Percentiles rank a stretch among this genome's conserved stretches.
phyloP scores from a whole-genome alignment of 2,888 invertebrate species.

The Drosophila neonasuta region DNA sequence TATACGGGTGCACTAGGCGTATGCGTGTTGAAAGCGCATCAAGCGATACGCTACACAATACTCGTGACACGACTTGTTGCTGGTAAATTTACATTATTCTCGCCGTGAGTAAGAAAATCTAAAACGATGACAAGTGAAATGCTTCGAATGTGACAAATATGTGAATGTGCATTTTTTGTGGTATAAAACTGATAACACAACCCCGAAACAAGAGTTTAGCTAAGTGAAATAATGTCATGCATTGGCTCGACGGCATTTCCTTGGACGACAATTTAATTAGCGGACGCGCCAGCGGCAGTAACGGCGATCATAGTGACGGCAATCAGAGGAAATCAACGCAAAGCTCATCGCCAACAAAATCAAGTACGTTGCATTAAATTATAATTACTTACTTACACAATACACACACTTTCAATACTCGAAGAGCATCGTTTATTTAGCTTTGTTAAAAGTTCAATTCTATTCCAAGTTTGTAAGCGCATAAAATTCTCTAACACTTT shows the following conservation, averaged over 20 bases:
- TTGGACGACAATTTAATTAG: conserved; percentile 81
- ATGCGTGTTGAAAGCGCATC: conserved; percentile 56
- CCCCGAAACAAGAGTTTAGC: conserved; percentile 20
- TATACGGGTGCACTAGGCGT: conserved; percentile 66
- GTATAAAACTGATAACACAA: conserved; percentile 8
- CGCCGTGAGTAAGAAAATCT: conserved; percentile 23
- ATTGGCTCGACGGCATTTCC: conserved; percentile 80
- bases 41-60: conserved; percentile 17
- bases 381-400: conserved; percentile 20
- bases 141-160: conserved; percentile 20
- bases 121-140: conserved; percentile 22
- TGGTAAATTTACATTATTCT: conserved; percentile 39
- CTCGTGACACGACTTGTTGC: conserved; percentile 50
- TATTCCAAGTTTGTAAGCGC: conserved; percentile 44
- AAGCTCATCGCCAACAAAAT: conserved; percentile 71
- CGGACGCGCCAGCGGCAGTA: conserved; percentile 78
- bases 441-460: conserved; percentile 27
- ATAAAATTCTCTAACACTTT: neutral
- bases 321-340: conserved; percentile 77
- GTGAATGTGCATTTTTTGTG: conserved; percentile 24
- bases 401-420: conserved; percentile 21
- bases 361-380: conserved; percentile 75
- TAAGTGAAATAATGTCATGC: conserved; percentile 78
- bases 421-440: conserved; percentile 69
- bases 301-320: conserved; percentile 78